Percentiles rank a stretch among this genome's conserved stretches.
Conservation (phyloP, 2,888 invertebrate genomes). For the Scaptomyza flava region DNA sequence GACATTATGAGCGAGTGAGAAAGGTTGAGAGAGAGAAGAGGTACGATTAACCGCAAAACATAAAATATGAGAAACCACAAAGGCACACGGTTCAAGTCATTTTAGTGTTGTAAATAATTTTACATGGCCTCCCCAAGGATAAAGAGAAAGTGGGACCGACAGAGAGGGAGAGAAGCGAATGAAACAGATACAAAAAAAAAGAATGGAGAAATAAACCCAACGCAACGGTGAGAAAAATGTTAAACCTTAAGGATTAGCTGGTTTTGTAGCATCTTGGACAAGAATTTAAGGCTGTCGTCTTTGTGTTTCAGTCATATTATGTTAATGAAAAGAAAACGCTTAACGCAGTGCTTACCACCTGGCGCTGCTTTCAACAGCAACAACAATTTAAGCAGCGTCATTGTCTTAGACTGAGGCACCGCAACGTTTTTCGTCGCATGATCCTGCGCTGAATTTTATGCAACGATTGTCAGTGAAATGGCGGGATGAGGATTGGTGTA, state of each 20-base stretch:
- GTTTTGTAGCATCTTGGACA: conserved; percentile 30
- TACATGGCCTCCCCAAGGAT: conserved; percentile 29
- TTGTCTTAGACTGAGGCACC: conserved; percentile 58
- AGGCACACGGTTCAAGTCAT: conserved; percentile 61
- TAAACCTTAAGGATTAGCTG: conserved; percentile 35
- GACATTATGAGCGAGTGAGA: conserved; percentile 37
- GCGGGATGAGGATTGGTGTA: background rate
- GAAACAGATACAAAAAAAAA: background rate
- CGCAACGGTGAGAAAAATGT: conserved; percentile 14
- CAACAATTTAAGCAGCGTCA: conserved; percentile 26
- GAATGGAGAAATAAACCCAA: conserved; percentile 1
- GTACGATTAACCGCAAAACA: conserved; percentile 14
- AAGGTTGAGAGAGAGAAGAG: background rate
- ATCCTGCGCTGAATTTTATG: conserved; percentile 56
- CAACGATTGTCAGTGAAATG: conserved; percentile 33
- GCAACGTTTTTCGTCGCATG: conserved; percentile 41
- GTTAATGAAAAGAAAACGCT: conserved; percentile 74
- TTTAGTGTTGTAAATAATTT: conserved; percentile 72
- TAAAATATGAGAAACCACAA: conserved; percentile 65
- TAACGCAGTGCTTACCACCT: conserved; percentile 43
- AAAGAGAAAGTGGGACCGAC: no score
- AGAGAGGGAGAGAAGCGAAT: background rate
- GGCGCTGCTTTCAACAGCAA: conserved; percentile 11
- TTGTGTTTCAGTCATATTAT: conserved; percentile 61
- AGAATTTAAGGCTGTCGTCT: conserved; percentile 20